A percentile compares a stretch with the other conserved stretches of the same genome.
These are phyloP conservation scores for Zaprionus tsacasi DNA, from an alignment of 1,140 invertebrate species.

Conservation along the genomic window DNA sequence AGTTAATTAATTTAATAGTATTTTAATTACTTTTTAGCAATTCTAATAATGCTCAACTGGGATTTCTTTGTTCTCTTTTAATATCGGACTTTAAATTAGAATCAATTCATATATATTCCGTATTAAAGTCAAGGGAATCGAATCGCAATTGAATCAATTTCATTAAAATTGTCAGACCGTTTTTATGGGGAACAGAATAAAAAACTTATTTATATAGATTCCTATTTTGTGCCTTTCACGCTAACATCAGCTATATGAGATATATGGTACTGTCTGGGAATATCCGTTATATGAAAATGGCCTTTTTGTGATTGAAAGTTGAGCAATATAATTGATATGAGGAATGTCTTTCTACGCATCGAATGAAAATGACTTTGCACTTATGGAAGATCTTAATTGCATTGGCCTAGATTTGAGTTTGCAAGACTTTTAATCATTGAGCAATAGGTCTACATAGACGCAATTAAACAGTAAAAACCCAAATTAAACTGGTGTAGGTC, in stretches of 20 bases:
- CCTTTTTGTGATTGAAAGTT: constrained; percentile 28
- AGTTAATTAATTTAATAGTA: neutral
- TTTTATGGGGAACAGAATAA: constrained; percentile 23
- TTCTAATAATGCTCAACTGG: neutral
- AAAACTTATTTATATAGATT: neutral
- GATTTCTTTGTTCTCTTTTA: neutral
- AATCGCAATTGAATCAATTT: constrained; percentile 38
- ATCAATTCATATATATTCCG: neutral
- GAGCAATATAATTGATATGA: neutral
- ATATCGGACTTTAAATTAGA: neutral
- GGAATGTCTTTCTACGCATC: constrained; percentile 12
- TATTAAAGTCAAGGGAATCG: constrained; percentile 10
- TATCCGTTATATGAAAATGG: constrained; percentile 19
- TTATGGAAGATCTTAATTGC: constrained; percentile 17
- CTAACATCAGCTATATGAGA: neutral
- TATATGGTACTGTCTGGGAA: constrained; percentile 2
- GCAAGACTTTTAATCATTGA: constrained; percentile 21
- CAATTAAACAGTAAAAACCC: constrained; percentile 31
- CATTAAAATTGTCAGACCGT: constrained; percentile 21
- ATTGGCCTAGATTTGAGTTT: constrained; percentile 43
- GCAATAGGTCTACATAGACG: constrained; percentile 13
- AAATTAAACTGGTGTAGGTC: constrained; percentile 60
- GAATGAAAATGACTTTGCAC: constrained; percentile 26
- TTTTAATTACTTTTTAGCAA: neutral
- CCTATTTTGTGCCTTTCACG: constrained; percentile 1